Evolutionary conservation across 2,113 vertebrate genomes (phyloP).

Genomic region (Macquaria australasica): DNA sequence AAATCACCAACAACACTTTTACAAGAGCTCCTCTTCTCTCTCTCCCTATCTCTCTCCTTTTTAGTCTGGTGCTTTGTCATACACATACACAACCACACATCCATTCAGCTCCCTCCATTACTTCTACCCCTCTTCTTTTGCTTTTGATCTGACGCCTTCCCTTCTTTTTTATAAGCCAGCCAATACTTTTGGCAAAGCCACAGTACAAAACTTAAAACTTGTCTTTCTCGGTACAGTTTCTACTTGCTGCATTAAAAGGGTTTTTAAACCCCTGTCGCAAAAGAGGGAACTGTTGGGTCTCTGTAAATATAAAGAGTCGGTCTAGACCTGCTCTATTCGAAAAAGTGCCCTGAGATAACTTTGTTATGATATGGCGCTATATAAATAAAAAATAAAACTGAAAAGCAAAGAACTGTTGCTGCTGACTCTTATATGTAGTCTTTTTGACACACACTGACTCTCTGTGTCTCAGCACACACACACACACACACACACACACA

Average conservation of each 20-base stretch:
- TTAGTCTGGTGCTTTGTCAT: slow-evolving; percentile 41
- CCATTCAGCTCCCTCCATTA: slow-evolving; percentile 26
- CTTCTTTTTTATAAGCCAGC: slow-evolving; percentile 29
- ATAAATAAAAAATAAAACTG: too few relatives aligned
- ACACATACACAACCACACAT: slow-evolving; percentile 36
- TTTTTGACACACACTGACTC: slow-evolving; percentile 11
- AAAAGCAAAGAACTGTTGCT: slow-evolving; percentile 44
- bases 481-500: slow-evolving; percentile 26
- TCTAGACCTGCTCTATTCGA: too few relatives aligned
- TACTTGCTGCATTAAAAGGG: background rate
- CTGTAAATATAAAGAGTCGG: too few relatives aligned
- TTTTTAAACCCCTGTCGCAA: too few relatives aligned
- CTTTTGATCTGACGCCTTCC: slow-evolving; percentile 32
- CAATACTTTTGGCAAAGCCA: slow-evolving; percentile 8
- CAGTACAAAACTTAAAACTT: slow-evolving; percentile 14
- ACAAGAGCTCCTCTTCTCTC: slow-evolving; percentile 56
- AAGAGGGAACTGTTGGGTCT: too few relatives aligned
- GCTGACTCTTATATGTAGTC: slow-evolving; percentile 60
- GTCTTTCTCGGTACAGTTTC: slow-evolving; percentile 17
- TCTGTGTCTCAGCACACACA: slow-evolving; percentile 18
- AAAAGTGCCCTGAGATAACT: too few relatives aligned
- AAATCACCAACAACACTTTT: slow-evolving; percentile 79
- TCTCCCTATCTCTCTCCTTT: slow-evolving; percentile 16
- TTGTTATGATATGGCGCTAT: too few relatives aligned
- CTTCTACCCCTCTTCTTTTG: slow-evolving; percentile 9